Percentiles rank a stretch among this genome's conserved stretches.
phyloP scores from a whole-genome alignment of 1,140 invertebrate genomes.

The Sinonovacula constricta region DNA sequence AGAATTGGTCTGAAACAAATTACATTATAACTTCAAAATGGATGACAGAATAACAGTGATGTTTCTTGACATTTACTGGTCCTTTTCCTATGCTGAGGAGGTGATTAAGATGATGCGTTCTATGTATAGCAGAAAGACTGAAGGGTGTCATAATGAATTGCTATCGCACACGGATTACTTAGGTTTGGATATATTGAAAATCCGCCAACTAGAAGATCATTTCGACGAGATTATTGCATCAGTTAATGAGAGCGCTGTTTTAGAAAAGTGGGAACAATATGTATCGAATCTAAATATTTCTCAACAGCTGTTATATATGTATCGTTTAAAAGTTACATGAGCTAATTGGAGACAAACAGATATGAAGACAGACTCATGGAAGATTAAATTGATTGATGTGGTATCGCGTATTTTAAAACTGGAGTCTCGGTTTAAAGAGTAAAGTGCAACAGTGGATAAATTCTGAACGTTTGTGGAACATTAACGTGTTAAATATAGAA shows the following conservation, averaged over 20 bases:
- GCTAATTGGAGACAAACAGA: constrained; percentile 13
- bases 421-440: neutral
- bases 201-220: neutral
- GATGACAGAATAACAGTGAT: neutral
- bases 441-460: neutral
- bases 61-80: neutral
- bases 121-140: neutral
- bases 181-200: neutral
- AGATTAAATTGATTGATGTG: neutral
- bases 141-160: neutral
- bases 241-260: neutral
- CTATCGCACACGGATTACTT: neutral
- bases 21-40: too few relatives aligned
- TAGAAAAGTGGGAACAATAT: neutral
- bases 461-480: too few relatives aligned
- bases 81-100: neutral
- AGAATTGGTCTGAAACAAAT: too few relatives aligned
- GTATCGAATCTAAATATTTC: neutral
- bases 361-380: neutral
- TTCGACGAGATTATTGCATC: neutral
- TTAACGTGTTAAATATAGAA: too few relatives aligned
- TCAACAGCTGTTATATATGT: neutral
- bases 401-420: neutral
- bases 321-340: constrained; percentile 4
- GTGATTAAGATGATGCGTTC: neutral